phyloP scores from a whole-genome alignment of 2,888 invertebrate species.

The Rotaria sp. region DNA sequence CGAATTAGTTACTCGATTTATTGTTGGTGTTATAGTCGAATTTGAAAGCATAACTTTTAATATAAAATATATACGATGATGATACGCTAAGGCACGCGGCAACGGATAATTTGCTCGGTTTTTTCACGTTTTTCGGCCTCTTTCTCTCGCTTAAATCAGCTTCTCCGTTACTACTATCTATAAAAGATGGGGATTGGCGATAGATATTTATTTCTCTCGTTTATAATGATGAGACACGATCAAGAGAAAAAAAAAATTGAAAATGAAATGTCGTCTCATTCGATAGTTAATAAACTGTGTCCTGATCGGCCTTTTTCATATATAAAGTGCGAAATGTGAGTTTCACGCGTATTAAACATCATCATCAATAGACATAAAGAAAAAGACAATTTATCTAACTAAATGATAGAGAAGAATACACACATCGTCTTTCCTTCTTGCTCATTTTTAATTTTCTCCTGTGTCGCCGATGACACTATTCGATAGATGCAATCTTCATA shows the following conservation, averaged over 20 bases:
- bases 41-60: background rate
- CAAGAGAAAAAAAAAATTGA: background rate
- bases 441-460: background rate
- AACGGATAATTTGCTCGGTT: slow-evolving; percentile 9
- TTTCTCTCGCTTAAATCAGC: slow-evolving; percentile 13
- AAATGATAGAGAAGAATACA: slow-evolving; percentile 12
- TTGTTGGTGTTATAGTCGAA: background rate
- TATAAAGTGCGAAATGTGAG: slow-evolving; percentile 5
- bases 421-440: background rate
- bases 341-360: slow-evolving; percentile 22
- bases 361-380: slow-evolving; percentile 7
- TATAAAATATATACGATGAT: slow-evolving; percentile 8
- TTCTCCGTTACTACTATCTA: slow-evolving; percentile 1
- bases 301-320: slow-evolving; percentile 2
- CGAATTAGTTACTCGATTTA: background rate
- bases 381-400: slow-evolving; percentile 19
- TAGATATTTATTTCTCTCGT: background rate
- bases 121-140: slow-evolving; percentile 1
- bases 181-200: background rate
- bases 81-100: background rate
- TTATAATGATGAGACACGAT: background rate
- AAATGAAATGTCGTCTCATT: slow-evolving; percentile 3
- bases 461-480: slow-evolving; percentile 6
- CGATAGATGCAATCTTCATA: slow-evolving; percentile 1
- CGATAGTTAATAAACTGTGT: slow-evolving; percentile 18